phyloP scores from a whole-genome alignment of 2,888 invertebrate species.

The Bellardia pandia region DNA sequence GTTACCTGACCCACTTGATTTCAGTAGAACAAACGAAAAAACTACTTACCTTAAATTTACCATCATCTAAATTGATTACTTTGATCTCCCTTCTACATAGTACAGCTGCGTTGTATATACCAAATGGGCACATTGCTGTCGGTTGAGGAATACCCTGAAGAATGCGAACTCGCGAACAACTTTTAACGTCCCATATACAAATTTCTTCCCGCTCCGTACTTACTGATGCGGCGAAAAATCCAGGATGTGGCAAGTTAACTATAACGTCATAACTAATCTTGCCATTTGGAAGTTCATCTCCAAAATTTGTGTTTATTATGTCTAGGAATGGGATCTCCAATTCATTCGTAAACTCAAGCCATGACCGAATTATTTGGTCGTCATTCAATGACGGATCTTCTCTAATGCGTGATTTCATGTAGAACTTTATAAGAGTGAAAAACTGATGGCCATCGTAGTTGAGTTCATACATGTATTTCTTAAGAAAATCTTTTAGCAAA shows the following conservation, averaged over 20 bases:
- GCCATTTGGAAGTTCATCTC: conserved; percentile 75
- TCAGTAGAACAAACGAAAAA: not conserved
- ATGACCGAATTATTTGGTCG: conserved; percentile 81
- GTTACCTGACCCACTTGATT: too few relatives aligned
- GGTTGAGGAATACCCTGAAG: conserved; percentile 91
- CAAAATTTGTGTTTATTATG: conserved; percentile 80
- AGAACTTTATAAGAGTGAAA: conserved; percentile 88
- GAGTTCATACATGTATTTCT: conserved; percentile 89
- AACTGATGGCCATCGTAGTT: conserved; percentile 93
- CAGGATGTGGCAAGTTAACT: conserved; percentile 84
- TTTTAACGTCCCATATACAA: conserved; percentile 91
- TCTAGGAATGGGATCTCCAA: conserved; percentile 85
- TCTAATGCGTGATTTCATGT: conserved; percentile 83
- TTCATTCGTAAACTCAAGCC: conserved; percentile 81
- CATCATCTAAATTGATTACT: conserved; percentile 92
- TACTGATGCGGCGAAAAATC: conserved; percentile 90
- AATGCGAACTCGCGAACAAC: conserved; percentile 88
- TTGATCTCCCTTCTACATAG: conserved; percentile 92
- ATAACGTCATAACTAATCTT: conserved; percentile 83
- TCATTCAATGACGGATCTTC: conserved; percentile 77
- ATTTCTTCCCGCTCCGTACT: conserved; percentile 91
- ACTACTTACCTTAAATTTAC: conserved; percentile 83
- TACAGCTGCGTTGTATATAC: conserved; percentile 90
- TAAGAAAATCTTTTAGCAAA: conserved; percentile 87
- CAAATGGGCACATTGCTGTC: conserved; percentile 90